These are phyloP conservation scores for Polypedilum pembai DNA, from an alignment of 1,140 invertebrate genomes.

Conservation along the genomic window DNA sequence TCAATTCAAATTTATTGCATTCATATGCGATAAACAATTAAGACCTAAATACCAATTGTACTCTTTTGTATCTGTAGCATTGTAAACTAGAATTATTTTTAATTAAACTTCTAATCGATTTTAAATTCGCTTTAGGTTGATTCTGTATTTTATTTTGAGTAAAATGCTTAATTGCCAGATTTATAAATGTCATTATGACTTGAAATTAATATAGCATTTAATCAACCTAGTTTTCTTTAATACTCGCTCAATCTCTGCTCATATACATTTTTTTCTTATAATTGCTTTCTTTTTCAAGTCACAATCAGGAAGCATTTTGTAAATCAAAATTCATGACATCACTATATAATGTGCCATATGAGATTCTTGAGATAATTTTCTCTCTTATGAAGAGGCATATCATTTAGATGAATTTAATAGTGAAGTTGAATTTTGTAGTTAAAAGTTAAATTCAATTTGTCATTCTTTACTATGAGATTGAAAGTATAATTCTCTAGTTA, in stretches of 20 bases:
- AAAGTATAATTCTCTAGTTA: no score
- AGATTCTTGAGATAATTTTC: conserved; percentile 18
- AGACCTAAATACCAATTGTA: no score
- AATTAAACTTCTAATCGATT: no score
- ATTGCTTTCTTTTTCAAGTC: background rate
- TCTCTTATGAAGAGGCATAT: background rate
- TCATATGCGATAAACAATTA: no score
- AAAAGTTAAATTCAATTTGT: no score
- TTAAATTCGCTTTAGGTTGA: no score
- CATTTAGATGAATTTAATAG: background rate
- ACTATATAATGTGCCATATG: background rate
- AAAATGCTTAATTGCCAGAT: background rate
- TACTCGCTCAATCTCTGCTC: background rate
- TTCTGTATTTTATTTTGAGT: no score
- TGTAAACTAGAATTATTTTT: no score
- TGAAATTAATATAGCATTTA: background rate
- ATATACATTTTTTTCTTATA: background rate
- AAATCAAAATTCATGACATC: conserved; percentile 6
- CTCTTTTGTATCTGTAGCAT: no score
- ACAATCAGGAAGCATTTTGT: conserved; percentile 11
- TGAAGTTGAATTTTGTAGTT: background rate
- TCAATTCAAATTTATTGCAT: no score
- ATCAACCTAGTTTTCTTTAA: conserved; percentile 1
- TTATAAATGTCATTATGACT: conserved; percentile 8
- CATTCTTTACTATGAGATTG: no score